phyloP scores from a whole-genome alignment of 2,113 vertebrate species.

The Podarcis raffonei region DNA sequence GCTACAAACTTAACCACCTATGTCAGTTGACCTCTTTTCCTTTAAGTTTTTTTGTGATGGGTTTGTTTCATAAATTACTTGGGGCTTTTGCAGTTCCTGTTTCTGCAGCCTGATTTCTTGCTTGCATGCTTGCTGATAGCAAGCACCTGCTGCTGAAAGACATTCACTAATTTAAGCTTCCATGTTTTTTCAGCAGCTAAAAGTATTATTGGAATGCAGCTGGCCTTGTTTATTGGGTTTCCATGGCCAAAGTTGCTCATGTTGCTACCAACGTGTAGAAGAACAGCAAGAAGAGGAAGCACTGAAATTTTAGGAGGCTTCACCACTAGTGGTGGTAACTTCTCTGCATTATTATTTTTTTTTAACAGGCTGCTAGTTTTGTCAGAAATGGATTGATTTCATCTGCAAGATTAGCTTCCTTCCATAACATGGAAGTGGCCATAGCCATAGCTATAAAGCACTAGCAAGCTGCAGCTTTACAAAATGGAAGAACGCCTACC shows the following conservation, averaged over 20 bases:
- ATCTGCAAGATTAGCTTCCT: neutral
- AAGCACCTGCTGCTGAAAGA: neutral
- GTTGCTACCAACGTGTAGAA: neutral
- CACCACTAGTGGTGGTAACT: neutral
- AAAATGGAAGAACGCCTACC: neutral
- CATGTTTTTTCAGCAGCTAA: neutral
- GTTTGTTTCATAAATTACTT: neutral
- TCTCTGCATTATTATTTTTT: neutral
- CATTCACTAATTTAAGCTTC: neutral
- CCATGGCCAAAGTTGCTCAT: neutral
- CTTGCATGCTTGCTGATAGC: neutral
- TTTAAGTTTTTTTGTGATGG: neutral
- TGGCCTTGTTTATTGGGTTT: neutral
- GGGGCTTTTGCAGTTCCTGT: neutral
- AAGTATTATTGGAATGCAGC: conserved; percentile 1
- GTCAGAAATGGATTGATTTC: neutral
- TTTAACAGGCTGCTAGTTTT: neutral
- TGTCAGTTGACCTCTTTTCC: neutral
- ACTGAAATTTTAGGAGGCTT: neutral
- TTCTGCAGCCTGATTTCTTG: neutral
- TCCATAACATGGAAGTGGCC: neutral
- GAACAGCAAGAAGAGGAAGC: neutral
- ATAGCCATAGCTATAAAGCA: neutral
- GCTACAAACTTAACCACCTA: neutral
- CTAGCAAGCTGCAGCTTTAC: neutral